These are phyloP conservation scores for Cottoperca gobio DNA, from an alignment of 2,797 vertebrate species.

Conservation along the genomic window DNA sequence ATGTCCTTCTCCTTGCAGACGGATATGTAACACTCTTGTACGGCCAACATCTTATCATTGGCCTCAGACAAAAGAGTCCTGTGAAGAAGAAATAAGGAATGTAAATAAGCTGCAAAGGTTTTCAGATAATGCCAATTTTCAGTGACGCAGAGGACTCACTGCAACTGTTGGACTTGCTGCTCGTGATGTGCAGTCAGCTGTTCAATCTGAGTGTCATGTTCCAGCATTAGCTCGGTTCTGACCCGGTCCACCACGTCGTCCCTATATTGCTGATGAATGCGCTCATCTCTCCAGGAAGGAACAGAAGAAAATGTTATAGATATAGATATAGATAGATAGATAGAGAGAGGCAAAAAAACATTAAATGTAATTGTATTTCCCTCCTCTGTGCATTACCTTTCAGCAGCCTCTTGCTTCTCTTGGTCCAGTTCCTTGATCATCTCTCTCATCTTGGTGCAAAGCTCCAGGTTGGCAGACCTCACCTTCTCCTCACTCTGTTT, in stretches of 20 bases:
- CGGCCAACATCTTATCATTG: constrained; percentile 87
- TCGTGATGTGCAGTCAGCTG: constrained; percentile 84
- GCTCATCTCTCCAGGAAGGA: constrained; percentile 84
- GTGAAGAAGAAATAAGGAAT: constrained; percentile 24
- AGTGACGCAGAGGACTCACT: constrained; percentile 80
- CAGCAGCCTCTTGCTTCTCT: constrained; percentile 93
- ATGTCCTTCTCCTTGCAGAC: constrained; percentile 93
- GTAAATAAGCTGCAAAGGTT: background rate
- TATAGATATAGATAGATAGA: background rate
- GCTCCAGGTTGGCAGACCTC: constrained; percentile 89
- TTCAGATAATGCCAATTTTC: background rate
- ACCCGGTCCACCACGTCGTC: constrained; percentile 91
- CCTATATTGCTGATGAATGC: constrained; percentile 92
- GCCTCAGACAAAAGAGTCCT: constrained; percentile 88
- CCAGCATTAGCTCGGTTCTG: constrained; percentile 84
- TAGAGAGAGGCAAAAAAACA: background rate
- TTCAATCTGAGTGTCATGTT: constrained; percentile 83
- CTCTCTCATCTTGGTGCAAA: constrained; percentile 96
- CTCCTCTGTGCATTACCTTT: constrained; percentile 79
- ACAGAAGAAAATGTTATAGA: no score
- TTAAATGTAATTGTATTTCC: background rate
- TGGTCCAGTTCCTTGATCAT: constrained; percentile 96
- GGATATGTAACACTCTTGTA: constrained; percentile 94
- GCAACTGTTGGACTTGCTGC: constrained; percentile 81
- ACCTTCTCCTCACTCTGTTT: constrained; percentile 90